Conservation (phyloP, 1,140 invertebrate genomes). For the Hormaphis cornu region DNA sequence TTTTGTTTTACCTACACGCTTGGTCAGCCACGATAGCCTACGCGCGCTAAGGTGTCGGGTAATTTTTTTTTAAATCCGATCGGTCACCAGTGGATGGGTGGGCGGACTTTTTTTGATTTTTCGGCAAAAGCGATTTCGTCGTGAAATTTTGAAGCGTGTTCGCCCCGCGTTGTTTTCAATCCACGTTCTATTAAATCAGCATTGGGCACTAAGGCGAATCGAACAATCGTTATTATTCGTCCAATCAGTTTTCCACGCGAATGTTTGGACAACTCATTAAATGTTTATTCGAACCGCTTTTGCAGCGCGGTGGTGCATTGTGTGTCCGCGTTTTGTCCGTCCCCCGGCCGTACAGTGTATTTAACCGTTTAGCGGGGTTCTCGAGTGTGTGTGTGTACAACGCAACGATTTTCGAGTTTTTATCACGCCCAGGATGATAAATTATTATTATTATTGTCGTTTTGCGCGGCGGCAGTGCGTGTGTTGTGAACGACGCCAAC, state of each 20-base stretch:
- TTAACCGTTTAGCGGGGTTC: slow-evolving; percentile 6
- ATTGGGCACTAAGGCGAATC: background rate
- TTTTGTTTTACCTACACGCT: too few relatives aligned
- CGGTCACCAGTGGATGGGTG: too few relatives aligned
- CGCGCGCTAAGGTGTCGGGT: too few relatives aligned
- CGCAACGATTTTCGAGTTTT: slow-evolving; percentile 15
- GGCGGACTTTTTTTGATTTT: too few relatives aligned
- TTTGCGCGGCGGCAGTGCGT: background rate
- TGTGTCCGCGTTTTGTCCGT: background rate
- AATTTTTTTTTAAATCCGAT: too few relatives aligned
- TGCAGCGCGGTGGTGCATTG: background rate
- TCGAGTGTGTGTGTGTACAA: slow-evolving; percentile 1
- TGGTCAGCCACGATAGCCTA: too few relatives aligned
- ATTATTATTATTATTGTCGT: slow-evolving; percentile 25
- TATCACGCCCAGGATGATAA: slow-evolving; percentile 27
- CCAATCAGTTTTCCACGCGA: slow-evolving; percentile 9
- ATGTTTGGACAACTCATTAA: slow-evolving; percentile 23
- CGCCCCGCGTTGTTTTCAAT: too few relatives aligned
- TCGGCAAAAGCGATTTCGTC: too few relatives aligned
- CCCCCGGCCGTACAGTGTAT: too few relatives aligned
- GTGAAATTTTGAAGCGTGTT: too few relatives aligned
- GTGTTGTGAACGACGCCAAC: background rate
- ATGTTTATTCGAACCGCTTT: slow-evolving; percentile 13
- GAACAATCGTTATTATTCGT: slow-evolving; percentile 15
- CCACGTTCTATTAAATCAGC: background rate